A percentile compares a stretch with the other conserved stretches of the same genome.
These are phyloP conservation scores for Elysia chlorotica DNA, from an alignment of 1,140 invertebrate genomes.

Conservation along the genomic window DNA sequence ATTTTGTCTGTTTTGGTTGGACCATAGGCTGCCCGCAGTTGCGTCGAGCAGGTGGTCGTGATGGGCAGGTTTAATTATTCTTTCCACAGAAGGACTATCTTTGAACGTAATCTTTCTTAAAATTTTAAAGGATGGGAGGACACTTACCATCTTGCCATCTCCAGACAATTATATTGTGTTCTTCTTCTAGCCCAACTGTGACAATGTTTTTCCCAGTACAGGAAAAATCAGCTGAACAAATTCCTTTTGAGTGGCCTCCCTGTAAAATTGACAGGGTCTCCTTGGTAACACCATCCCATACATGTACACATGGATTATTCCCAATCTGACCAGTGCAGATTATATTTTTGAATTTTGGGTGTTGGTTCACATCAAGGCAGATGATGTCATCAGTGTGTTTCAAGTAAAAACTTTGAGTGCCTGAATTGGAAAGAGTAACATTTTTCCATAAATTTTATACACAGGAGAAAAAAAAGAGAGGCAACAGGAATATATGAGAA, in stretches of 20 bases:
- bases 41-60: no score
- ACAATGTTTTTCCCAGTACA: slow-evolving; percentile 60
- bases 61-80: no score
- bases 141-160: slow-evolving; percentile 60
- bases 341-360: slow-evolving; percentile 58
- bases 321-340: slow-evolving; percentile 63
- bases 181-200: slow-evolving; percentile 57
- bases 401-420: slow-evolving; percentile 60
- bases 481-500: no score
- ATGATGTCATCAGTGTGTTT: slow-evolving; percentile 64
- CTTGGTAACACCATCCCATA: slow-evolving; percentile 60
- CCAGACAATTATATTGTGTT: slow-evolving; percentile 60
- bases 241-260: slow-evolving; percentile 52
- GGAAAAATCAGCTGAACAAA: slow-evolving; percentile 61
- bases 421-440: no score
- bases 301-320: slow-evolving; percentile 49
- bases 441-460: no score
- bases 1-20: no score
- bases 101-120: no score
- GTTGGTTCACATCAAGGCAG: slow-evolving; percentile 59
- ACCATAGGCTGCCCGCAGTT: no score
- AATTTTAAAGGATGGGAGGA: no score
- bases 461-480: no score
- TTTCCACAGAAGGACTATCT: no score
- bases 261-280: slow-evolving; percentile 57